A percentile compares a stretch with the other conserved stretches of the same genome.
Conservation (phyloP, 2,797 vertebrate species). For the Cyprinodon diabolis region DNA sequence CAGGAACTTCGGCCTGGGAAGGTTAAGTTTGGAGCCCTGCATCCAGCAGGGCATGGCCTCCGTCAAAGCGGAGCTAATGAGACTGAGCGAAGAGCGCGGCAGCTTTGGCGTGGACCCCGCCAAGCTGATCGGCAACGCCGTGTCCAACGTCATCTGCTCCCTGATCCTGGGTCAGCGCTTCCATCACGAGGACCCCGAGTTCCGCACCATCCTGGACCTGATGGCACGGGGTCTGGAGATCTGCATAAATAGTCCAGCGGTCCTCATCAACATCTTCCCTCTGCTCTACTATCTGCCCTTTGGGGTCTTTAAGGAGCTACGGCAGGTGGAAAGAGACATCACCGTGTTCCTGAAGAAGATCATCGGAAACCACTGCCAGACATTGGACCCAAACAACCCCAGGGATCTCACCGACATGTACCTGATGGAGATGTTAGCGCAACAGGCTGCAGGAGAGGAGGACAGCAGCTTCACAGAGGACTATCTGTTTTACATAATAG, state of each 20-base stretch:
- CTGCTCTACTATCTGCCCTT: conserved; percentile 91
- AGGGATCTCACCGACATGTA: conserved; percentile 96
- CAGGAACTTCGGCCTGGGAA: conserved; percentile 91
- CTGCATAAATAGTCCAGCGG: conserved; percentile 81
- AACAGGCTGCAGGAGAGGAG: conserved; percentile 67
- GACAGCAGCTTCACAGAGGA: conserved; percentile 90
- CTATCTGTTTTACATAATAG: conserved; percentile 94
- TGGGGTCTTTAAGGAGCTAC: conserved; percentile 87
- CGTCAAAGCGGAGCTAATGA: conserved; percentile 87
- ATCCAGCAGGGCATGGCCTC: conserved; percentile 86
- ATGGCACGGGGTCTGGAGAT: conserved; percentile 90
- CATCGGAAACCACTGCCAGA: conserved; percentile 85
- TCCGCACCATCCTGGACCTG: conserved; percentile 84
- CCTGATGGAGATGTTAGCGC: conserved; percentile 81
- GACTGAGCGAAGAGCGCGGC: conserved; percentile 55
- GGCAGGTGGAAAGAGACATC: conserved; percentile 87
- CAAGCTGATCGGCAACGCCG: conserved; percentile 84
- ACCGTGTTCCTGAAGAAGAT: conserved; percentile 89
- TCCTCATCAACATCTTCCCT: conserved; percentile 90
- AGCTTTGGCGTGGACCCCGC: conserved; percentile 77
- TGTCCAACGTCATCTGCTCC: conserved; percentile 95
- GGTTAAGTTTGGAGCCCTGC: conserved; percentile 89
- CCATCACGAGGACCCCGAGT: conserved; percentile 85
- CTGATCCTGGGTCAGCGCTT: conserved; percentile 90
- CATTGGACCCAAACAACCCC: conserved; percentile 84